Percentiles rank a stretch among this genome's conserved stretches.
Evolutionary conservation across 2,797 vertebrate species (phyloP).

Genomic region (Australoheros facetus): DNA sequence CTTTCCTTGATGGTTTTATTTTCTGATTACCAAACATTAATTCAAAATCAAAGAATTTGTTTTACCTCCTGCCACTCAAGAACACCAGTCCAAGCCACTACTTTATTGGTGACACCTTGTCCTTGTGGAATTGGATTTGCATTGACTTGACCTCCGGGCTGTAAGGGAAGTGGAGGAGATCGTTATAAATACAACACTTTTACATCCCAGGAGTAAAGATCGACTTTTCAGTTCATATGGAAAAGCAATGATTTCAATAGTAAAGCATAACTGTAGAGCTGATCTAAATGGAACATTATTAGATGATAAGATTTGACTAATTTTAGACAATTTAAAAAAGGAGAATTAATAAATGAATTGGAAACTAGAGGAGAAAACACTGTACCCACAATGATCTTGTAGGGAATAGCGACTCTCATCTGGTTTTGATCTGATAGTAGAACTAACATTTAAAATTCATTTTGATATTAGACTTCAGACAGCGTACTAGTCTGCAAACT

Average conservation of each 20-base stretch:
- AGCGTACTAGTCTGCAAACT: constrained; percentile 16
- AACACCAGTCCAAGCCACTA: constrained; percentile 91
- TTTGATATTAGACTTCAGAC: constrained; percentile 54
- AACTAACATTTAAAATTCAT: constrained; percentile 50
- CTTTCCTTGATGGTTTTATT: background rate
- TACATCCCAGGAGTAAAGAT: background rate
- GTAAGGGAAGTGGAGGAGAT: constrained; percentile 13
- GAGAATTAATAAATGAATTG: constrained; percentile 9
- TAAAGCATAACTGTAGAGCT: background rate
- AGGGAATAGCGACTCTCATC: constrained; percentile 4
- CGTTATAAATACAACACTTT: background rate
- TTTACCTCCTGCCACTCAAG: constrained; percentile 96
- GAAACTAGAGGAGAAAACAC: background rate
- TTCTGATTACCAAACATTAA: background rate
- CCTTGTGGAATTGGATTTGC: constrained; percentile 71
- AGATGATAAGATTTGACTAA: background rate
- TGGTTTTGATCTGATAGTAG: constrained; percentile 43
- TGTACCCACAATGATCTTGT: constrained; percentile 13
- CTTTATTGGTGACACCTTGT: constrained; percentile 87
- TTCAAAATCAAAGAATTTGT: background rate
- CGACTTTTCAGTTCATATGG: background rate
- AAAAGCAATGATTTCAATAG: background rate
- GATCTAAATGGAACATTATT: background rate
- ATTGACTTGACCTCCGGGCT: constrained; percentile 62
- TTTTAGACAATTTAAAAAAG: background rate